Conservation (phyloP, 64 coral and sea anemone genomes). For the Pocillopora damicornis region DNA sequence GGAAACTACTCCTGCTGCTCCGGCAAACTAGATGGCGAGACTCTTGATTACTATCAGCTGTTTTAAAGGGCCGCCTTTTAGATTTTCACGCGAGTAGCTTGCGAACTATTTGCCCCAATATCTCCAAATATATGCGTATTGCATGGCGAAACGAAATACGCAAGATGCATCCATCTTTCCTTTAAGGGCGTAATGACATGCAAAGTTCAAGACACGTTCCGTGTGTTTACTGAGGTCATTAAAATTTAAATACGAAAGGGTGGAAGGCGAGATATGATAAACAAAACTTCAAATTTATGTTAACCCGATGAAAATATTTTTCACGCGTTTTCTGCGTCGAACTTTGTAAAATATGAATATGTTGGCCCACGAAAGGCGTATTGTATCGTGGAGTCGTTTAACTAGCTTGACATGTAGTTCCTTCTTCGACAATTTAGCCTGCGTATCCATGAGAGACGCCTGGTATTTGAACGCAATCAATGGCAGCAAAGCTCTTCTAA, state of each 20-base stretch:
- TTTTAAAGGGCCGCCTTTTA: neutral
- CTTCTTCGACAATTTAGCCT: neutral
- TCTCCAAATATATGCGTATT: neutral
- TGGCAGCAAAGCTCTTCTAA: constrained; percentile 43
- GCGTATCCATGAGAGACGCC: constrained; percentile 24
- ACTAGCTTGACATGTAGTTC: neutral
- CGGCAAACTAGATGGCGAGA: neutral
- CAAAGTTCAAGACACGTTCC: constrained; percentile 45
- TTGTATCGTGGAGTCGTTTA: neutral
- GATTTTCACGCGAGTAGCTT: neutral
- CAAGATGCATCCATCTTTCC: neutral
- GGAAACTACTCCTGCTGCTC: constrained; percentile 35
- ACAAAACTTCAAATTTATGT: constrained; percentile 46
- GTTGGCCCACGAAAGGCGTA: neutral
- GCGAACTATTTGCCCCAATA: neutral
- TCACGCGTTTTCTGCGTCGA: neutral
- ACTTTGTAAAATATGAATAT: neutral
- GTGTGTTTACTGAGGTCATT: constrained; percentile 76
- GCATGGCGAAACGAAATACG: neutral
- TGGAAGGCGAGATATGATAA: constrained; percentile 50
- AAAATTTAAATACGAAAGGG: constrained; percentile 81
- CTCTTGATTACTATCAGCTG: constrained; percentile 22
- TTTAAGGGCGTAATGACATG: constrained; percentile 1
- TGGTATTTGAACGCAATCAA: constrained; percentile 28
- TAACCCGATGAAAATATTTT: neutral